Base-by-base conservation (phyloP, 2,113 vertebrate genomes). In the Vulpes ferrilata region DNA sequence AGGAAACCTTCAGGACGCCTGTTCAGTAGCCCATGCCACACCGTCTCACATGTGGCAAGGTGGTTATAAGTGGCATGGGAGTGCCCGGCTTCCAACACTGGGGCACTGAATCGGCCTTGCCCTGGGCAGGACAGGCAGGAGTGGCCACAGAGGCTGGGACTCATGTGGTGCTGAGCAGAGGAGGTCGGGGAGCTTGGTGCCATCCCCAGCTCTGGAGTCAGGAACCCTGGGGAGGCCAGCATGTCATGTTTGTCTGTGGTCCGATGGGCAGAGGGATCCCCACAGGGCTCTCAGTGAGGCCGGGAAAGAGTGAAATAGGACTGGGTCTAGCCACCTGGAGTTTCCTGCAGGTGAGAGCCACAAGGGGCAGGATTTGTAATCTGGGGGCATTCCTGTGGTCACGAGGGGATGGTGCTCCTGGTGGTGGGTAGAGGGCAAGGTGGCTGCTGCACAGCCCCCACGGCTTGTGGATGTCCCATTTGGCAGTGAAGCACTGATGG, bases 141-240 rank as follows among this genome's bases (percentile, higher is more conserved):
- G 2, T 10, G 0, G 6, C 27, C 59, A 3, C 6, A 15, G 27
- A 2, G 30, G 43, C 8, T 1, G 3, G 0, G 3, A 65, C 27
- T 35, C 7, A 1, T 4, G 81, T 7, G 5, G 55, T 22, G 23
- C 30, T 11, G 19, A 25, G 23, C 0, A 22, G n/a, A 17, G 57
- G 87, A 62, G 30, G 5, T 10, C 20, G 0, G 27, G 74, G 6
- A 62, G 43, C 17, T 27, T 32, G 57, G 30, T 4, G 25, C 48
- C 2, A 13, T 38, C 35, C 62, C 35, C 19, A 5, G 3, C 12
- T 4, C 7, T 23, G 17, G 38, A 69, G 59, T 17, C 5, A 0
- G 43, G 74, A 0, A 0, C 84, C 23, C 78, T 30, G 62, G 23
- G 25, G 38, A 23, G 81, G 51, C 20, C 7, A 53, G 55, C 19